These are phyloP conservation scores for Phylloscopus collybita DNA, from an alignment of 2,797 vertebrate species.

Conservation along the genomic window DNA sequence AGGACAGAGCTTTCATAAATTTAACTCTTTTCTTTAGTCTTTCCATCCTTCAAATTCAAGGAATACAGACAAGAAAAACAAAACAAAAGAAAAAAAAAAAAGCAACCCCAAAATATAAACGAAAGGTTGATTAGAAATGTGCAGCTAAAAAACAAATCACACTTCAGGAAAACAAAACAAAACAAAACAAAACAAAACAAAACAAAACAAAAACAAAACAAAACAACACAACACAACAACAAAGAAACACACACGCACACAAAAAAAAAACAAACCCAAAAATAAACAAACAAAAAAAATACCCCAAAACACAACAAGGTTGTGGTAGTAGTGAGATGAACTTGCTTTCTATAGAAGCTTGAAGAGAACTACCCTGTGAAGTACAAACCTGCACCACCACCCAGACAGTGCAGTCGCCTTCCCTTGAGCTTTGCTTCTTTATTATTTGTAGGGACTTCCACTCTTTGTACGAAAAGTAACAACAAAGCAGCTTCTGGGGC, in stretches of 20 bases:
- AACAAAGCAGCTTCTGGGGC: neutral
- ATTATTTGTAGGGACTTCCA: neutral
- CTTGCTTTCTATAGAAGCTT: neutral
- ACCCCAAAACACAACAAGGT: neutral
- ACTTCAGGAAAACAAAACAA: neutral
- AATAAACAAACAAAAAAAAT: no score
- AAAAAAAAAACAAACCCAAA: no score
- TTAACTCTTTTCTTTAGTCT: neutral
- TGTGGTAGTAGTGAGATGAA: neutral
- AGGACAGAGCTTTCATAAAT: neutral
- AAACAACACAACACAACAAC: no score
- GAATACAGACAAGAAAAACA: neutral
- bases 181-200: neutral
- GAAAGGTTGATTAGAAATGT: neutral
- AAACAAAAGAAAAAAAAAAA: neutral
- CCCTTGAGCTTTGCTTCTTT: neutral
- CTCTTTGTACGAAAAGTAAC: neutral
- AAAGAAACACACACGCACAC: no score
- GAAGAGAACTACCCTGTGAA: neutral
- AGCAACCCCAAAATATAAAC: neutral
- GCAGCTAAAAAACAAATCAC: neutral
- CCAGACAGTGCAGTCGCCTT: neutral
- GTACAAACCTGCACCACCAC: neutral
- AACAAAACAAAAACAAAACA: no score
- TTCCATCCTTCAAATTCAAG: neutral